Percentiles rank a stretch among this genome's conserved stretches.
phyloP scores from a whole-genome alignment of 2,888 invertebrate species.

The Phymatocera aterrima region DNA sequence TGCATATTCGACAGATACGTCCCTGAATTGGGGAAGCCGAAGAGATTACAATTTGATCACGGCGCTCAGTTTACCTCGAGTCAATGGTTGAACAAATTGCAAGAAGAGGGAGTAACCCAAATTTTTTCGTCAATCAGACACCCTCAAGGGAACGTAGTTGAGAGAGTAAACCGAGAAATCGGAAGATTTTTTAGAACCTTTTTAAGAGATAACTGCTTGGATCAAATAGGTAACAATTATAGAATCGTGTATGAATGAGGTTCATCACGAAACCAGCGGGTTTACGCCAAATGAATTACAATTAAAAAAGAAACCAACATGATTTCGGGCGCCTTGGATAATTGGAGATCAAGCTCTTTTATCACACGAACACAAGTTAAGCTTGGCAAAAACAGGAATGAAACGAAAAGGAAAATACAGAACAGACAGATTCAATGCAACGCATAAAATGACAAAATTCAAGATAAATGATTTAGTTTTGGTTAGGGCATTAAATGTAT shows the following conservation, averaged over 20 bases:
- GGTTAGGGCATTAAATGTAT: constrained; percentile 39
- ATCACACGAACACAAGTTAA: neutral
- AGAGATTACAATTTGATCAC: neutral
- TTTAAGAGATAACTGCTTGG: constrained; percentile 30
- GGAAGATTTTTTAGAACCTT: constrained; percentile 1
- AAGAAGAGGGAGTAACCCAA: neutral
- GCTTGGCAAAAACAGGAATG: neutral
- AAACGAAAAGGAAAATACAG: neutral
- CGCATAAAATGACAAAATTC: too few species aligned
- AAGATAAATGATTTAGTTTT: constrained; percentile 45
- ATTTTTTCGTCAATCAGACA: constrained; percentile 19
- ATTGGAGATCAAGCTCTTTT: neutral
- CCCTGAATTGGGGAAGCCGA: neutral
- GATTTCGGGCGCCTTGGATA: neutral
- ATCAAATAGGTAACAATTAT: neutral
- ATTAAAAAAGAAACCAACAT: neutral
- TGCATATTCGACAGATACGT: neutral
- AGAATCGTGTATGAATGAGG: constrained; percentile 23
- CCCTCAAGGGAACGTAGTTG: constrained; percentile 9
- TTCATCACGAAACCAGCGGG: constrained; percentile 2
- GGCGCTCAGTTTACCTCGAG: constrained; percentile 21
- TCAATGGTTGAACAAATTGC: neutral
- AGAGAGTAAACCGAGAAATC: constrained; percentile 17
- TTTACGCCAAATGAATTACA: constrained; percentile 19
- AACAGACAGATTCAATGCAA: neutral